phyloP scores from a whole-genome alignment of 2,113 vertebrate genomes.

The Melospiza melodia region DNA sequence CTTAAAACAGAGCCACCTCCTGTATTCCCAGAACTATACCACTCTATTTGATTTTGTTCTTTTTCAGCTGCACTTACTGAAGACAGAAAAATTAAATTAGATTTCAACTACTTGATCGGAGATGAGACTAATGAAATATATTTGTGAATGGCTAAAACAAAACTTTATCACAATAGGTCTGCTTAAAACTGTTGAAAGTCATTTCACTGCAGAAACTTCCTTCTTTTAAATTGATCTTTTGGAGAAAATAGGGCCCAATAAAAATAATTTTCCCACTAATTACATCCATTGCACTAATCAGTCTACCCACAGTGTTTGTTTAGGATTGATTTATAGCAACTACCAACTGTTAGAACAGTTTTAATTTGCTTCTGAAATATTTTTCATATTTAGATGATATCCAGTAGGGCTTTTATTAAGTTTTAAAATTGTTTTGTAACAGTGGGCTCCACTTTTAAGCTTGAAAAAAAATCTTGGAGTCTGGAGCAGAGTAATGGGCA shows the following conservation, averaged over 20 bases:
- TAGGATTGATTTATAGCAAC: not conserved
- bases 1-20: not conserved
- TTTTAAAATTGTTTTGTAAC: not conserved
- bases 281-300: not conserved
- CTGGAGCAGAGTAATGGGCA: not conserved
- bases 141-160: not conserved
- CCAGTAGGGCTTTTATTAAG: not conserved
- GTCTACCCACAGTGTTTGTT: not conserved
- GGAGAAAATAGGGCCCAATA: not conserved
- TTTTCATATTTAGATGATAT: not conserved
- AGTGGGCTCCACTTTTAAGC: not conserved
- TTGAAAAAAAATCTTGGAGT: not conserved
- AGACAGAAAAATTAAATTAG: conserved; percentile 20
- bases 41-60: conserved; percentile 16
- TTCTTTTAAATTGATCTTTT: not conserved
- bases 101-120: not conserved
- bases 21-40: conserved; percentile 2
- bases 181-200: not conserved
- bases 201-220: not conserved
- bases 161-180: not conserved
- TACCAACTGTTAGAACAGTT: not conserved
- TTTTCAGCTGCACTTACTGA: not conserved
- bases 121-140: not conserved
- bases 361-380: not conserved
- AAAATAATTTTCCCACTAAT: not conserved